These are phyloP conservation scores for Girardinus metallicus DNA, from an alignment of 2,797 vertebrate species.

Conservation along the genomic window DNA sequence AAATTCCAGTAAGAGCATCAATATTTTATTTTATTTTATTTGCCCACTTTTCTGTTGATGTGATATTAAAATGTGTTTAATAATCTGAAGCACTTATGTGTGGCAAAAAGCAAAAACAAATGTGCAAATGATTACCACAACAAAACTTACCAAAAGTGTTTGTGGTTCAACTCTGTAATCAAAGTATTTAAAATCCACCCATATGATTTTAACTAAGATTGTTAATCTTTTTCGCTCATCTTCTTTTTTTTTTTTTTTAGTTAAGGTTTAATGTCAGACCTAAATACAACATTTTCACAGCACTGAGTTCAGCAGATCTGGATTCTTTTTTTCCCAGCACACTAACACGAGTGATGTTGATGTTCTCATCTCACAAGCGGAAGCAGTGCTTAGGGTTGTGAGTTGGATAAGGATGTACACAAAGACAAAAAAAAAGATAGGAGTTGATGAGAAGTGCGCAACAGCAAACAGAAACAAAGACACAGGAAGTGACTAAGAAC, in stretches of 20 bases:
- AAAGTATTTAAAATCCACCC: not conserved
- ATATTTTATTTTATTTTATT: not conserved
- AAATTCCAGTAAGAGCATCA: not conserved
- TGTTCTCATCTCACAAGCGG: slow-evolving; percentile 1
- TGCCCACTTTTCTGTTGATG: not conserved
- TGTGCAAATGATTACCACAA: not conserved
- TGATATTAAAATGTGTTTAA: not conserved
- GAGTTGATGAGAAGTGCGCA: slow-evolving; percentile 9
- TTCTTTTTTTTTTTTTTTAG: not conserved
- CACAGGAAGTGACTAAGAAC: slow-evolving; percentile 29
- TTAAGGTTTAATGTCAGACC: not conserved
- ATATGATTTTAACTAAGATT: not conserved
- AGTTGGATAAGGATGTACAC: slow-evolving; percentile 14
- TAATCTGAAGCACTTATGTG: not conserved
- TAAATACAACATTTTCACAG: not conserved
- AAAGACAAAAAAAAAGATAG: not conserved
- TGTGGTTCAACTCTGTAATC: not conserved
- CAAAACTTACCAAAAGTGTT: not conserved
- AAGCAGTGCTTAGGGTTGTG: slow-evolving; percentile 11
- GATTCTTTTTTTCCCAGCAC: not conserved
- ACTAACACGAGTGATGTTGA: slow-evolving; percentile 1
- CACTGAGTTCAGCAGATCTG: not conserved
- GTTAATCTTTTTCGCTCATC: not conserved
- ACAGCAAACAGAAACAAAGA: slow-evolving; percentile 24
- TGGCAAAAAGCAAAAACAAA: no score